Evolutionary conservation across 2,113 vertebrate genomes (phyloP).

Genomic region (Dipodomys ordii): DNA sequence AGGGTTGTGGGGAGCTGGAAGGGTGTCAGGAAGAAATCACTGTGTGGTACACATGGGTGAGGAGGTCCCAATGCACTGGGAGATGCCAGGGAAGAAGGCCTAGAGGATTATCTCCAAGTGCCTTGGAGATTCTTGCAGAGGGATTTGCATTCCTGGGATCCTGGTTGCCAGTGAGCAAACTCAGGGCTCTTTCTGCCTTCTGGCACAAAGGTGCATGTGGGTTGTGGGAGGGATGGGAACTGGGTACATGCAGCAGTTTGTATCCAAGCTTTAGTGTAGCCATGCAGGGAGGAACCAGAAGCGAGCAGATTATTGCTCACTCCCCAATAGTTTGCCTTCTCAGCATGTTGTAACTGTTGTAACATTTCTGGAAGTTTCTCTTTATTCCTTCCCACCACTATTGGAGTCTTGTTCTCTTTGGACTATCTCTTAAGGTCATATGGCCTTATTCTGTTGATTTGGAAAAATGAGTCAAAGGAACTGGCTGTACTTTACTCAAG

Average conservation of each 20-base stretch:
- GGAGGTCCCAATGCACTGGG: too few relatives aligned
- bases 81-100: too few relatives aligned
- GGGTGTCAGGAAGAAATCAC: too few relatives aligned
- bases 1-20: too few relatives aligned
- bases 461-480: background rate
- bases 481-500: constrained; percentile 14
- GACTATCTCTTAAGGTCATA: background rate
- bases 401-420: background rate
- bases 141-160: too few relatives aligned
- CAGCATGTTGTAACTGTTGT: background rate
- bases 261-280: background rate
- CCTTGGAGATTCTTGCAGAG: too few relatives aligned
- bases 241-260: background rate
- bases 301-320: background rate
- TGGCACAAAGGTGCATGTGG: background rate
- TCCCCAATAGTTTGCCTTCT: background rate
- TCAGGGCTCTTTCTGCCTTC: too few relatives aligned
- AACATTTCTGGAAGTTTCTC: background rate
- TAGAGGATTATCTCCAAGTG: too few relatives aligned
- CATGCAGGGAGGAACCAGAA: background rate
- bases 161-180: too few relatives aligned
- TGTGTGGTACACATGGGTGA: too few relatives aligned
- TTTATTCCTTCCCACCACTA: background rate
- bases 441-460: background rate
- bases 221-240: background rate